Evolutionary conservation across 2,888 invertebrate genomes (phyloP), one percentile per base, ranked within the genome.

Genomic region (Drosophila rubida): DNA sequence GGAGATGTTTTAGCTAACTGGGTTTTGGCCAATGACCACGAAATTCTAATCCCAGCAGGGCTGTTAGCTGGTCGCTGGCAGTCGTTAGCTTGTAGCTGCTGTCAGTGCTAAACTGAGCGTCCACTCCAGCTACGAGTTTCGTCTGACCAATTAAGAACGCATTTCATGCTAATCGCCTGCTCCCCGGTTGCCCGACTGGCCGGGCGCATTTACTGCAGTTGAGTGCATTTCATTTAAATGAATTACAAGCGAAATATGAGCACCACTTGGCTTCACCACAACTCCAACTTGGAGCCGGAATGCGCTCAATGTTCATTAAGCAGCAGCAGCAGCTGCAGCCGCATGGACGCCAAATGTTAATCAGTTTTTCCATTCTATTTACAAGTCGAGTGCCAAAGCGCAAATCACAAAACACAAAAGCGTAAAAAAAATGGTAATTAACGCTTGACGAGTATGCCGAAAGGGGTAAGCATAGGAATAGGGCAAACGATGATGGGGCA

Each of bases 161-260:
- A 84, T 83, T 87, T 74, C 65, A 66, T 65, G 72, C 79, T 70
- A 67, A 83, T 77, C 87, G 86, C 55, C 49, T 30, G 41, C 19
- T 11, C 19, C 13, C 6, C 25, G 25, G 6, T 11, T 32, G 32
- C 35, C 48, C 32, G 19, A 23, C 61, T 62, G 57, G 45, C 44
- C 27, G 23, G 16, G n/a, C 59, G 53, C 59, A 72, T 75, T 67
- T 57, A 69, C 65, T 87, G 86, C 83, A 86, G 75, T 82, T 78
- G 82, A 84, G 84, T 88, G 88, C 87, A 88, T 83, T 82, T 88
- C 71, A 74, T 88, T 84, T 86, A 75, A 88, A 83, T 78, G 78
- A 84, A 88, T 88, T 86, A 82, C 80, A 77, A 73, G 80, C 80
- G 48, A 80, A 88, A 88, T 84, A 83, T 88, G 75, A 88, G 62